Evolutionary conservation across 2,888 invertebrate species (phyloP).

Genomic region (Drosophila incognita): DNA sequence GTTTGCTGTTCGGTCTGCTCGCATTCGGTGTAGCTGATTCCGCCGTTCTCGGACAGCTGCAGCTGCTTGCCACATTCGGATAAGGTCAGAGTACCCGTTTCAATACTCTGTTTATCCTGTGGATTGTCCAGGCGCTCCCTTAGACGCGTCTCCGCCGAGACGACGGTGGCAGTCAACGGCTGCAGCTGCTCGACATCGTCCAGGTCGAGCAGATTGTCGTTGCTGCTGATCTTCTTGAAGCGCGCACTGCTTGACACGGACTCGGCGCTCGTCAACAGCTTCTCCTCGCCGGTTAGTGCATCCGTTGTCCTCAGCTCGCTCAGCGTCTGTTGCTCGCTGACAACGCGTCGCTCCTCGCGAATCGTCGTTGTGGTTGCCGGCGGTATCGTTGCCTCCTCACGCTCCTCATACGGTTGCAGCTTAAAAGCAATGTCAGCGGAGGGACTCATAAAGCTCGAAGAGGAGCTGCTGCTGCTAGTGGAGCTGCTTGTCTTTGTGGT

Average conservation of each 20-base stretch:
- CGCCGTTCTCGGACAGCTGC: constrained; percentile 69
- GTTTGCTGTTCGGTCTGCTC: constrained; percentile 77
- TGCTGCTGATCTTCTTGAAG: constrained; percentile 81
- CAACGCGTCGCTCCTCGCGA: constrained; percentile 78
- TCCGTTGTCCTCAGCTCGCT: constrained; percentile 77
- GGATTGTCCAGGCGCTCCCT: constrained; percentile 81
- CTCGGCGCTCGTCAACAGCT: constrained; percentile 77
- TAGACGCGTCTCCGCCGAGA: constrained; percentile 82
- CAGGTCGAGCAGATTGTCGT: constrained; percentile 77
- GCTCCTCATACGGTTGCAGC: constrained; percentile 78
- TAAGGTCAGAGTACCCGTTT: constrained; percentile 84
- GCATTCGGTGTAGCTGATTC: constrained; percentile 76
- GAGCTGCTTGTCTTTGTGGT: constrained; percentile 67
- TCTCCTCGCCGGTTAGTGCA: constrained; percentile 77
- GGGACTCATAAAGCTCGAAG: constrained; percentile 25
- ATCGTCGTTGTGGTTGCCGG: constrained; percentile 54
- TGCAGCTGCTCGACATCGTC: constrained; percentile 70
- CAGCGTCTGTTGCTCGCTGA: constrained; percentile 77
- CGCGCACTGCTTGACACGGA: constrained; percentile 78
- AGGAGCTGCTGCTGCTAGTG: constrained; percentile 35
- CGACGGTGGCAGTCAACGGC: constrained; percentile 84
- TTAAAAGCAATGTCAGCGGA: constrained; percentile 69
- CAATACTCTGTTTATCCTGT: constrained; percentile 85
- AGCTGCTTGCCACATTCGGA: constrained; percentile 84
- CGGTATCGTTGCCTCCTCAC: constrained; percentile 43